Evolutionary conservation across 2,797 vertebrate genomes (phyloP).

Genomic region (Heteromormyrus szaboi): DNA sequence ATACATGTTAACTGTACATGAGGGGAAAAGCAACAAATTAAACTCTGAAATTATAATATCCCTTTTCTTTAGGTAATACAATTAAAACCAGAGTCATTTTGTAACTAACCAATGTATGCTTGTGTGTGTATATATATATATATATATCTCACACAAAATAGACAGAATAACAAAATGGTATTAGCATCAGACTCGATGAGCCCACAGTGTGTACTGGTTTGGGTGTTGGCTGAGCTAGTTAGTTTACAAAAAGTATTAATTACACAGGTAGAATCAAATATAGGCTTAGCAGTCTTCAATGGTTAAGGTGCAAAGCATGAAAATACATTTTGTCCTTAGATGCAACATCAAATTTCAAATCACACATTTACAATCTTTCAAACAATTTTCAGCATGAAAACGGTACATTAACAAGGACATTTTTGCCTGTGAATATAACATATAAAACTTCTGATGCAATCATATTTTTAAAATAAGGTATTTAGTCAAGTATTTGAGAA

Average conservation of each 20-base stretch:
- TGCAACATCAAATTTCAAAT: constrained; percentile 34
- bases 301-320: constrained; percentile 25
- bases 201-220: constrained; percentile 53
- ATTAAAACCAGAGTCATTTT: constrained; percentile 75
- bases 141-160: constrained; percentile 30
- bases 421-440: constrained; percentile 62
- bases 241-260: constrained; percentile 59
- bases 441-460: constrained; percentile 56
- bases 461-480: constrained; percentile 73
- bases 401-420: constrained; percentile 49
- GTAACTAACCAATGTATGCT: constrained; percentile 24
- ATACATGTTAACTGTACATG: constrained; percentile 75
- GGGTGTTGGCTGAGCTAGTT: constrained; percentile 53
- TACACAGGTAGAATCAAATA: constrained; percentile 29
- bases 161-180: constrained; percentile 62
- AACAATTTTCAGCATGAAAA: constrained; percentile 42
- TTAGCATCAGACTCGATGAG: constrained; percentile 65
- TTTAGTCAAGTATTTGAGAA: constrained; percentile 50
- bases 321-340: constrained; percentile 53
- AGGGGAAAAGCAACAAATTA: constrained; percentile 55
- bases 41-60: constrained; percentile 67
- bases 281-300: constrained; percentile 32
- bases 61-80: constrained; percentile 75
- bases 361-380: constrained; percentile 26
- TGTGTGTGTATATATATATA: constrained; percentile 12